Conservation (phyloP, 2,797 vertebrate species). For the Tauraco hartlaubi region DNA sequence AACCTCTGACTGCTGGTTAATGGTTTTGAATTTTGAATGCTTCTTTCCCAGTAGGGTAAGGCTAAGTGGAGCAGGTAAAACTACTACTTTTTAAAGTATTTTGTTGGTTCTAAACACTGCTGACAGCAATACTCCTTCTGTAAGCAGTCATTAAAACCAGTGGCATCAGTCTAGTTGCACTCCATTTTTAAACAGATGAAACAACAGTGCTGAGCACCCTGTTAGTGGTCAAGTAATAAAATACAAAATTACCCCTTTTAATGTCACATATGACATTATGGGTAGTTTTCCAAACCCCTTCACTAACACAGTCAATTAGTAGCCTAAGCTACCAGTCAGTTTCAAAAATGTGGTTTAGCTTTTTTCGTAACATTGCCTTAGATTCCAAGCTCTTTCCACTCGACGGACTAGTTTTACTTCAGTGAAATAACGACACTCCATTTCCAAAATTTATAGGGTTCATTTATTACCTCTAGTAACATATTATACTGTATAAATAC, state of each 20-base stretch:
- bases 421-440: constrained; percentile 64
- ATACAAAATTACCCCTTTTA: neutral
- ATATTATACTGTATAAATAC: constrained; percentile 99
- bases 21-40: neutral
- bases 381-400: neutral
- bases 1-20: constrained; percentile 9
- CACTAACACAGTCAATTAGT: neutral
- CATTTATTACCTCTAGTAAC: constrained; percentile 87
- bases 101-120: neutral
- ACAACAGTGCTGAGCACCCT: neutral
- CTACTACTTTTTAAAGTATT: neutral
- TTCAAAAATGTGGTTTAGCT: neutral
- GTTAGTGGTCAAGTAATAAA: constrained; percentile 44
- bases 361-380: neutral
- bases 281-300: neutral
- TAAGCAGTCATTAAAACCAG: neutral
- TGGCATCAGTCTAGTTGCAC: neutral
- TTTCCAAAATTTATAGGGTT: constrained; percentile 77
- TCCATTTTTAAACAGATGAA: neutral
- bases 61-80: neutral
- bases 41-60: neutral
- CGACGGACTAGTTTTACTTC: neutral
- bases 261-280: neutral
- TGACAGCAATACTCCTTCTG: neutral
- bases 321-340: neutral